Percentiles rank a stretch among this genome's conserved stretches.
Conservation (phyloP, 2,797 vertebrate genomes). For the Eremophila alpestris region DNA sequence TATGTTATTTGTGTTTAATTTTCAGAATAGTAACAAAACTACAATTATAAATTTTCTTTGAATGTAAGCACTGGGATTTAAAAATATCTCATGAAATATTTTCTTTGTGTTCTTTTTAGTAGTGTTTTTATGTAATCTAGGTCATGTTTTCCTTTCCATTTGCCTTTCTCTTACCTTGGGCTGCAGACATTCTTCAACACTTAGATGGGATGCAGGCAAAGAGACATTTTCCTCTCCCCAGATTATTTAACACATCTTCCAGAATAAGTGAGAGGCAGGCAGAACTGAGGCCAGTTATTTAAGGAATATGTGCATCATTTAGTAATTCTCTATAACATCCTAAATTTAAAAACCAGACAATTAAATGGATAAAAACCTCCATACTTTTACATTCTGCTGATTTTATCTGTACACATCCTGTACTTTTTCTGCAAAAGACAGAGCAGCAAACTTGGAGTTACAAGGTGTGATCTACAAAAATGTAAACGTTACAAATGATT, state of each 20-base stretch:
- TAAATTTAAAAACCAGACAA: neutral
- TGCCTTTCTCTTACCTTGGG: neutral
- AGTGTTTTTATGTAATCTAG: neutral
- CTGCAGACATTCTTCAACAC: neutral
- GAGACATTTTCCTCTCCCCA: neutral
- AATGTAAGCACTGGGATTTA: neutral
- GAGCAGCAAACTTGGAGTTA: neutral
- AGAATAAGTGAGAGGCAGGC: neutral
- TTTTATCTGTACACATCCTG: neutral
- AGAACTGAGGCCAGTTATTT: neutral
- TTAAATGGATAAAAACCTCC: neutral
- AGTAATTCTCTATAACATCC: neutral
- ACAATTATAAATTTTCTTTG: neutral
- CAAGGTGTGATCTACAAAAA: neutral
- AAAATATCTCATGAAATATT: neutral
- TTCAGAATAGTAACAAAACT: neutral
- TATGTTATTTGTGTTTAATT: neutral
- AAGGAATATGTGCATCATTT: neutral
- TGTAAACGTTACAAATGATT: accelerated
- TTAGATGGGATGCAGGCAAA: neutral
- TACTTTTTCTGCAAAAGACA: neutral
- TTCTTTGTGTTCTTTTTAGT: neutral
- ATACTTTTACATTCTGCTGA: neutral
- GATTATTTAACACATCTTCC: neutral
- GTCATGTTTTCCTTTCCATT: neutral